Evolutionary conservation across 37 sponge, comb jelly and placozoan species (phyloP), one percentile per base, ranked within the genome.

Genomic region (Corticium candelabrum): DNA sequence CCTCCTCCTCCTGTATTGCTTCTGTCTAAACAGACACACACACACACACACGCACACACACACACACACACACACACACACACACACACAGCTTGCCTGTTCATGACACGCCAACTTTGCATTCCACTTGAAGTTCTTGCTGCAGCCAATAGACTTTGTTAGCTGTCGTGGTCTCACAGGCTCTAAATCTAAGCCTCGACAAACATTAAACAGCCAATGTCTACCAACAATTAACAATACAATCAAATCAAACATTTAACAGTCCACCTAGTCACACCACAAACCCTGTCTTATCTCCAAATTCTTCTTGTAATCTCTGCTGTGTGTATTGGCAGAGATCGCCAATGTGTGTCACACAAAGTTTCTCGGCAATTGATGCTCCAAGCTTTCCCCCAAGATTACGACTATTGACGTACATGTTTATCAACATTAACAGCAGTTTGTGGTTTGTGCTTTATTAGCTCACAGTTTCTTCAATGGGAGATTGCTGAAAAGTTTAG

Each of bases 351-450:
- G 77, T 69, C 1, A 94, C 76, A 0, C 76, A 74, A 0, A 90
- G 43, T 40, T 67, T 36, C 35, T 84, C 40, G 69, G 79, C 41
- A 37, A 94, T 72, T 34, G 79, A 70, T 27, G 31, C 72, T 21
- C 95, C 95, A 33, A 94, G 76, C 79, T 94, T 94, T 1, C 95
- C 95, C 21, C 95, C 95, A 39, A 94, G 77, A 69, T 90, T 89
- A 5, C 95, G 79, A 30, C 90, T 89, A 41, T 3, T 41, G 3
- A n/a, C n/a, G n/a, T n/a, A n/a, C n/a, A n/a, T n/a, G n/a, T n/a
- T n/a, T n/a, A n/a, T n/a, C n/a, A n/a, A n/a, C n/a, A n/a, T n/a
- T n/a, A n/a, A n/a, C n/a, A n/a, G n/a, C n/a, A n/a, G n/a, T n/a
- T n/a, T n/a, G n/a, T n/a, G n/a, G n/a, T n/a, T n/a, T n/a, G n/a